Conservation (phyloP, 2,888 invertebrate genomes). For the Lathronympha strigana region DNA sequence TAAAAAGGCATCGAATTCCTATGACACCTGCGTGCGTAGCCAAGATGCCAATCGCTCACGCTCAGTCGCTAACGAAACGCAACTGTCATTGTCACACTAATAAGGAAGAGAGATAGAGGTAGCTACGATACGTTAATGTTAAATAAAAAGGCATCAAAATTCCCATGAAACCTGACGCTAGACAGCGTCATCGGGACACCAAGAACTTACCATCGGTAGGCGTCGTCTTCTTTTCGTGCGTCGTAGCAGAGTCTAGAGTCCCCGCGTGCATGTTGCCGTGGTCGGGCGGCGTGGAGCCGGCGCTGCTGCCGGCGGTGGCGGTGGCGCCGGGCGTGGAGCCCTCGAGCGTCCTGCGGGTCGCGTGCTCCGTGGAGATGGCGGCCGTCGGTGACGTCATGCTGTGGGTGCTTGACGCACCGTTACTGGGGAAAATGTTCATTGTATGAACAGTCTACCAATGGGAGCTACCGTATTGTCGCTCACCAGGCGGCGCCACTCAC, state of each 20-base stretch:
- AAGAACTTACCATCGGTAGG: constrained; percentile 66
- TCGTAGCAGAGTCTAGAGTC: constrained; percentile 61
- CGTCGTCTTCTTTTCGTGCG: constrained; percentile 68
- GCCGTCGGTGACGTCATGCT: constrained; percentile 72
- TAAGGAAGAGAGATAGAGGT: too few species aligned
- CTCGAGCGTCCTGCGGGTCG: constrained; percentile 58
- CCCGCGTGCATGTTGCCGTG: constrained; percentile 77
- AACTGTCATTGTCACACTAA: too few species aligned
- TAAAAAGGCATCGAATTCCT: too few species aligned
- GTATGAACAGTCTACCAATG: not conserved
- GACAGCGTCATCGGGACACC: not conserved
- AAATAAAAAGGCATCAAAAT: too few species aligned
- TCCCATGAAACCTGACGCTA: too few species aligned
- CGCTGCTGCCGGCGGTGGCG: constrained; percentile 51
- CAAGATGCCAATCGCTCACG: too few species aligned
- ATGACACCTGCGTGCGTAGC: too few species aligned
- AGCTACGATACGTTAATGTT: too few species aligned
- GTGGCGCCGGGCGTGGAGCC: constrained; percentile 60
- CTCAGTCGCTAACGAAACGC: too few species aligned
- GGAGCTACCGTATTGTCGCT: too few species aligned
- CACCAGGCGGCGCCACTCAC: too few species aligned
- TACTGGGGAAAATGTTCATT: constrained; percentile 50
- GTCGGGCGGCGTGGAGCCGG: constrained; percentile 64
- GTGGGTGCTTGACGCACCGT: constrained; percentile 70
- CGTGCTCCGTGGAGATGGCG: constrained; percentile 63